phyloP scores from a whole-genome alignment of 2,888 invertebrate genomes.

The Pachymerium ferrugineum region DNA sequence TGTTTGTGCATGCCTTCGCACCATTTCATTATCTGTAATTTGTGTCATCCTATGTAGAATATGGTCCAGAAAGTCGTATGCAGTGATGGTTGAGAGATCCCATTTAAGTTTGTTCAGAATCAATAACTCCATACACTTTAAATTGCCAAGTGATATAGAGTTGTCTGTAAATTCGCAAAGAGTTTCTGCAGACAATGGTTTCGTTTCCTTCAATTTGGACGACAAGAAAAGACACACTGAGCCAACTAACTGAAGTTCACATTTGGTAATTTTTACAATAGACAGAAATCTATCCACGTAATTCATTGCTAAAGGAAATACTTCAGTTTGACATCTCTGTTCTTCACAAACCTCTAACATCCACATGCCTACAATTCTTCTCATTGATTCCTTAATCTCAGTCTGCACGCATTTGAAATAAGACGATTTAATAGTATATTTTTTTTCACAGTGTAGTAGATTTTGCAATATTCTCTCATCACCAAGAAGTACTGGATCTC shows the following conservation, averaged over 20 bases:
- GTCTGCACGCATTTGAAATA: slow-evolving; percentile 64
- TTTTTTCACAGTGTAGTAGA: slow-evolving; percentile 59
- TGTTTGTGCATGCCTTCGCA: slow-evolving; percentile 68
- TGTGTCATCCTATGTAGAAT: slow-evolving; percentile 60
- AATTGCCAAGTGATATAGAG: slow-evolving; percentile 65
- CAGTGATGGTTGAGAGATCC: slow-evolving; percentile 72
- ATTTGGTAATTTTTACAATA: slow-evolving; percentile 61
- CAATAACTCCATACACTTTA: slow-evolving; percentile 65
- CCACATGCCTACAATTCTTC: slow-evolving; percentile 76
- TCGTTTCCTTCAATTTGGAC: slow-evolving; percentile 74
- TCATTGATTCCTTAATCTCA: slow-evolving; percentile 73
- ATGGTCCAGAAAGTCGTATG: slow-evolving; percentile 77
- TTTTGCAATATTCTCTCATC: slow-evolving; percentile 60
- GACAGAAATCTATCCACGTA: slow-evolving; percentile 77
- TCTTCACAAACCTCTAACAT: slow-evolving; percentile 87
- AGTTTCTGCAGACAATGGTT: slow-evolving; percentile 65
- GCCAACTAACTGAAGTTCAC: slow-evolving; percentile 72
- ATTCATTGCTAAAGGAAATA: slow-evolving; percentile 75
- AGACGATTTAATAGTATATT: slow-evolving; percentile 56
- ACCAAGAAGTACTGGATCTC: slow-evolving; percentile 56
- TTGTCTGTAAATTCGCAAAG: slow-evolving; percentile 77
- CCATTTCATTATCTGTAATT: slow-evolving; percentile 57
- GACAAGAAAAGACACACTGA: slow-evolving; percentile 74
- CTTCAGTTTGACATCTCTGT: slow-evolving; percentile 73
- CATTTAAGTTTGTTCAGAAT: slow-evolving; percentile 69